Evolutionary conservation across 2,113 vertebrate genomes (phyloP), one percentile per base, ranked within the genome.

Genomic region (Numenius arquata): DNA sequence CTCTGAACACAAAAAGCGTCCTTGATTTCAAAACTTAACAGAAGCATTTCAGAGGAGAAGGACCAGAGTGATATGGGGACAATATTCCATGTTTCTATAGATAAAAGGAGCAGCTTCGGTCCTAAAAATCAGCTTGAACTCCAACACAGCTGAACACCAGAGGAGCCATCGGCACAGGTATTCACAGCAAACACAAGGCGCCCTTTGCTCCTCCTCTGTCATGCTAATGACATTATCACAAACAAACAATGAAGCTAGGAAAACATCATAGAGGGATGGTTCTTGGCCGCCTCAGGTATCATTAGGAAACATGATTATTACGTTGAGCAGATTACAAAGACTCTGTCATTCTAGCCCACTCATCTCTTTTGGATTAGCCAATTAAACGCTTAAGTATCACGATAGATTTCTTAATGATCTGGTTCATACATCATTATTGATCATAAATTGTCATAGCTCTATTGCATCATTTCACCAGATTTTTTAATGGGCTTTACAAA

Each of bases 391-490:
- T 47, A 72, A 40, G 61, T 34, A 56, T 29, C 15, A 23, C 1
- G 0, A 26, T 0, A 55, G 9, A 12, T 75, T 90, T 21, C 59
- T 36, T 48, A 74, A 41, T 34, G 3, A 52, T 92, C 74, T 38
- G 14, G 8, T 62, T 75, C 4, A 14, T 7, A 41, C 0, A 0
- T 2, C 26, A 53, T 50, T 45, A 58, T 14, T 50, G 30, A 32
- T 48, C 40, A 19, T 40, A 47, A 76, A 61, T 30, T 88, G 12
- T 4, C 71, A 34, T 4, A 72, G 36, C 11, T 53, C 36, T 26
- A 7, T 10, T 29, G 22, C 7, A 80, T 11, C 13, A 29, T 45
- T 85, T 83, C 0, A 0, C 10, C 27, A 58, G 12, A 13, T 2
- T 40, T 68, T 68, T 40, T 85, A 9, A 70, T 27, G 9, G 40